Evolutionary conservation across 2,888 invertebrate genomes (phyloP).

Genomic region (Melinaea marsaeus): DNA sequence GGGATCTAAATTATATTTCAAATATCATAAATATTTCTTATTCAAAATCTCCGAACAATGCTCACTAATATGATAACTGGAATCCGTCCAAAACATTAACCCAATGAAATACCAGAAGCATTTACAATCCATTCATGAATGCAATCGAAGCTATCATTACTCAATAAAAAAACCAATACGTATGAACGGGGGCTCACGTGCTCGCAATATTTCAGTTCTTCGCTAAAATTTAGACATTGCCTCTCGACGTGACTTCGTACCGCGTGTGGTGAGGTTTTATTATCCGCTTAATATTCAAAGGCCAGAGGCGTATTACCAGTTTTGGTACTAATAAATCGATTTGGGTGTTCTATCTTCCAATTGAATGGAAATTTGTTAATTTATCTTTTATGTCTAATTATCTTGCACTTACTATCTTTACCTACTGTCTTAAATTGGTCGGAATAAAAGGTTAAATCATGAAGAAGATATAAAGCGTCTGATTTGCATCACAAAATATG

Average conservation of each 20-base stretch:
- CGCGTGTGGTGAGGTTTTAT: conserved; percentile 26
- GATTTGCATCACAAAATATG: conserved; percentile 19
- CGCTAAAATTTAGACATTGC: conserved; percentile 61
- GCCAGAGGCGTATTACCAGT: conserved; percentile 8
- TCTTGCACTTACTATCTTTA: neutral
- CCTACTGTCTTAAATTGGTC: neutral
- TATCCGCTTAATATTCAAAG: conserved; percentile 28
- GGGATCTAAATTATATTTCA: neutral
- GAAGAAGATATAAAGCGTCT: conserved; percentile 1
- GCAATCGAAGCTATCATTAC: conserved; percentile 22
- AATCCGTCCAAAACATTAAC: conserved; percentile 11
- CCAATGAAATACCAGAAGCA: conserved; percentile 16
- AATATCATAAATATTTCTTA: neutral
- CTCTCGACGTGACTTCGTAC: conserved; percentile 42
- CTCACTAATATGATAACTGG: neutral
- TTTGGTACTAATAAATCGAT: conserved; percentile 6
- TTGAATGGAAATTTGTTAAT: neutral
- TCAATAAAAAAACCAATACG: conserved; percentile 43
- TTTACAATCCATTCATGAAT: conserved; percentile 7
- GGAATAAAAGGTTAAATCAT: neutral
- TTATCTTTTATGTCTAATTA: neutral
- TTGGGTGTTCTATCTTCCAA: neutral
- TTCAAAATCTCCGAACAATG: conserved; percentile 1
- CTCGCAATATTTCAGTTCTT: conserved; percentile 54
- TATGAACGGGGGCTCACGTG: conserved; percentile 44